A percentile compares a stretch with the other conserved stretches of the same genome.
Evolutionary conservation across 2,797 vertebrate genomes (phyloP).

Genomic region (Menidia menidia): DNA sequence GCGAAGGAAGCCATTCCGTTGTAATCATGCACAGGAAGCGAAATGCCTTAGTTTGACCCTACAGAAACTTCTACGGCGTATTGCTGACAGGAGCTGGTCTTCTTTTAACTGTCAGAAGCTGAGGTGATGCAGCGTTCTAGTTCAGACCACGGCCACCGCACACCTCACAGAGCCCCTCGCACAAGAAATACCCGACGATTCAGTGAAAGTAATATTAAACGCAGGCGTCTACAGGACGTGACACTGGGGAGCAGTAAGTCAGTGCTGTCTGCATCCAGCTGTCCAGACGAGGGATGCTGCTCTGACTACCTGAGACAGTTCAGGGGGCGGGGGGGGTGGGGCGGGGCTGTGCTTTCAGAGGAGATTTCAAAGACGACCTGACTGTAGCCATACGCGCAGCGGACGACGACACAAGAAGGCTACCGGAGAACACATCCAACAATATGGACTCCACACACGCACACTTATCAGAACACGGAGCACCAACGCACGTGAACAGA

Average conservation of each 20-base stretch:
- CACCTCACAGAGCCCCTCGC: slow-evolving; percentile 57
- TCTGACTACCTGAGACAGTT: slow-evolving; percentile 75
- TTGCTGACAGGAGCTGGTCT: slow-evolving; percentile 51
- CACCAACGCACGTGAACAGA: slow-evolving; percentile 70
- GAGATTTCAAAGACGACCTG: slow-evolving; percentile 61
- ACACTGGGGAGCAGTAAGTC: slow-evolving; percentile 48
- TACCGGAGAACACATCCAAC: slow-evolving; percentile 74
- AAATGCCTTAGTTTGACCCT: slow-evolving; percentile 42
- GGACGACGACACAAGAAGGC: slow-evolving; percentile 74
- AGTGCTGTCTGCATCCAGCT: slow-evolving; percentile 34
- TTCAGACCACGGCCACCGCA: slow-evolving; percentile 20
- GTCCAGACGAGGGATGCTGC: slow-evolving; percentile 48
- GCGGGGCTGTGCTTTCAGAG: slow-evolving; percentile 77
- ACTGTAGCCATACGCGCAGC: slow-evolving; percentile 60
- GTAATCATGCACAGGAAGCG: slow-evolving; percentile 27
- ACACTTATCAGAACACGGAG: slow-evolving; percentile 70
- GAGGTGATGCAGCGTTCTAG: slow-evolving; percentile 29
- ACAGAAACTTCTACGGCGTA: slow-evolving; percentile 44
- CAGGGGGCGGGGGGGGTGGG: slow-evolving; percentile 7
- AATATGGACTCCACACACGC: slow-evolving; percentile 68
- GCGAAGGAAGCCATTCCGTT: slow-evolving; percentile 14
- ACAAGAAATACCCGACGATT: slow-evolving; percentile 29
- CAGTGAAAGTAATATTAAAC: slow-evolving; percentile 30
- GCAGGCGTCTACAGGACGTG: slow-evolving; percentile 37
- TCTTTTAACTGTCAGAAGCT: slow-evolving; percentile 37